Evolutionary conservation across 2,888 invertebrate species (phyloP), one percentile per base, ranked within the genome.

Genomic region (Netelia fuscicornis): DNA sequence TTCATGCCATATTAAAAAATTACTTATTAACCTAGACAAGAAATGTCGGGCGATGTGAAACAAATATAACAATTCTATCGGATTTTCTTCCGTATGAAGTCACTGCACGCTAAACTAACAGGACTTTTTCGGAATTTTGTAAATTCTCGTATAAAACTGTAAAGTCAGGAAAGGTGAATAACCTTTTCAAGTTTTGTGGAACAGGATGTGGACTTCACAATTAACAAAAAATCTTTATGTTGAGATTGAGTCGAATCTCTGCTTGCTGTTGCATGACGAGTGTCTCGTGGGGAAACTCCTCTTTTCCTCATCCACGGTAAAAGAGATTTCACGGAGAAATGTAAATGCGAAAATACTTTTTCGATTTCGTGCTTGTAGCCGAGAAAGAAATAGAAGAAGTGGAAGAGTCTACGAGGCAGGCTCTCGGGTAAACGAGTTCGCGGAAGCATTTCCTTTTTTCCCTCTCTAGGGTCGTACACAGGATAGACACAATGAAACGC

Each of bases 391-490:
- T 23, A 81, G 70, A 42, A 56, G 65, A 62, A 56, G 76, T 30
- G 37, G 60, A 77, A 72, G 72, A 77, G 78, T 52, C 56, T 58
- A 68, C 62, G 74, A 23, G 42, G 75, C 81, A 85, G 86, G 86
- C 84, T 84, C 67, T 77, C 85, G 85, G 86, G 86, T 88, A 89
- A 88, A 89, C 87, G 88, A 89, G 89, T 88, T 89, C 68, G 81
- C 85, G 72, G 70, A 75, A 44, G 62, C 83, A 70, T 83, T 83
- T 70, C 75, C 52, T 68, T 56, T 25, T 25, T 79, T 64, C 37
- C 70, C 62, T 64, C 56, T 79, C 58, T 17, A 30, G 13, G 56
- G 13, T 6, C 54, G 42, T 23, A 20, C 44, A 20, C 25, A 64
- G 11, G 25, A 30, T 48, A 30, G 30, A 64, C 25, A 58, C 25